Evolutionary conservation across 1,140 invertebrate genomes (phyloP), one percentile per base, ranked within the genome.

Genomic region (Propsilocerus akamusi): DNA sequence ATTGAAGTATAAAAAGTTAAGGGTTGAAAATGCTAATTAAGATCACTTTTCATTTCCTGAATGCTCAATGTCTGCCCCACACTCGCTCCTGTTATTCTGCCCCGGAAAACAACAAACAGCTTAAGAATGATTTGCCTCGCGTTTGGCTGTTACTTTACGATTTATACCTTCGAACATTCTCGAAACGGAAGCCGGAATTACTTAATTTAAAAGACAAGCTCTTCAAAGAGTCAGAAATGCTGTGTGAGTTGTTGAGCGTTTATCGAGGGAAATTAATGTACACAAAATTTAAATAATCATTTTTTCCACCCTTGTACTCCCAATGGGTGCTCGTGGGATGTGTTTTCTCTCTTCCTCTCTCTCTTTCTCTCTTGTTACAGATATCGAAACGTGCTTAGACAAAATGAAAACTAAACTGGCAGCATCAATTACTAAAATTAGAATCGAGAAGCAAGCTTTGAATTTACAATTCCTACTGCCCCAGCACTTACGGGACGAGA

Each of bases 361-460:
- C 28, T n/a, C 28, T 4, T 30, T n/a, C 2, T 3, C 28, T 7
- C n/a, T 3, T 11, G n/a, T 11, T 3, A 30, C 10, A 41, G 34
- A 41, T 10, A 69, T 80, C 1, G 80, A 84, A 49, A 59, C 68
- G 3, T 70, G 70, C 1, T 61, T 86, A 2, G 76, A 78, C 71
- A 60, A 70, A 20, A 65, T 72, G 53, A 73, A 76, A 48, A 74
- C 79, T 0, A 70, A 74, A 48, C 64, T 86, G 7, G 79, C 80
- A 0, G 83, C 83, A 1, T 76, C 80, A 3, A 70, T 86, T 11
- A 71, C 76, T 12, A 73, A 81, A 53, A 69, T 81, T 50, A 66
- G 82, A 3, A 85, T 86, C 5, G 71, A 75, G 49, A 76, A 78
- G 52, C 77, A 73, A 26, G 83, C 83, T 12, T 67, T 77, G n/a